Conservation (phyloP, 2,113 vertebrate genomes). For the Craseonycteris thonglongyai region DNA sequence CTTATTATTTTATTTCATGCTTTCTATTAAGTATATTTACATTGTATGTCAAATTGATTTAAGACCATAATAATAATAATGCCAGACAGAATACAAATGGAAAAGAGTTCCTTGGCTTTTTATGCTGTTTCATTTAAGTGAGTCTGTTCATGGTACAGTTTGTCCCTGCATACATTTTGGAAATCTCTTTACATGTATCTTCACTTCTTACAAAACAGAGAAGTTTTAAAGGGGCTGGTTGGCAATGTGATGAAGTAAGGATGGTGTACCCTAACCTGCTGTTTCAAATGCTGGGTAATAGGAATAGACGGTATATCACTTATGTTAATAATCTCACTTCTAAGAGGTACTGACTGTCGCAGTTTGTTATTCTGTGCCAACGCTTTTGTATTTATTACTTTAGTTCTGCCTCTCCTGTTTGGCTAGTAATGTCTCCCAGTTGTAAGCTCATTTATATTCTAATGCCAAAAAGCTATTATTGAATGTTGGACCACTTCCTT, state of each 20-base stretch:
- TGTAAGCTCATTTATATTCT: background rate
- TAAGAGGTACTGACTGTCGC: background rate
- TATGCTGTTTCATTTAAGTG: background rate
- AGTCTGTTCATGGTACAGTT: background rate
- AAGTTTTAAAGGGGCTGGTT: background rate
- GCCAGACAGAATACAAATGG: background rate
- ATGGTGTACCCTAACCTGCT: background rate
- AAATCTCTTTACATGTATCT: background rate
- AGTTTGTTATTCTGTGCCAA: background rate
- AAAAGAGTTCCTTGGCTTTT: background rate
- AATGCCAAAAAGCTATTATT: background rate
- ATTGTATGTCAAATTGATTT: background rate
- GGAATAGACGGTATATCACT: background rate
- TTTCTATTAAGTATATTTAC: constrained; percentile 10
- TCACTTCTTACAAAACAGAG: background rate
- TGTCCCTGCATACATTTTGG: background rate
- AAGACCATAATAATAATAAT: background rate
- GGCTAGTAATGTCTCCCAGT: background rate
- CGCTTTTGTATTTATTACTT: background rate
- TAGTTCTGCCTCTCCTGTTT: background rate
- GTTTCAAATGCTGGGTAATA: background rate
- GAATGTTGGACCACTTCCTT: background rate
- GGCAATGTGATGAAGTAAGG: background rate
- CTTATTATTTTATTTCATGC: background rate
- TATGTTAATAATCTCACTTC: background rate